phyloP scores from a whole-genome alignment of 2,888 invertebrate genomes.

The Lasioglossum leucozonium region DNA sequence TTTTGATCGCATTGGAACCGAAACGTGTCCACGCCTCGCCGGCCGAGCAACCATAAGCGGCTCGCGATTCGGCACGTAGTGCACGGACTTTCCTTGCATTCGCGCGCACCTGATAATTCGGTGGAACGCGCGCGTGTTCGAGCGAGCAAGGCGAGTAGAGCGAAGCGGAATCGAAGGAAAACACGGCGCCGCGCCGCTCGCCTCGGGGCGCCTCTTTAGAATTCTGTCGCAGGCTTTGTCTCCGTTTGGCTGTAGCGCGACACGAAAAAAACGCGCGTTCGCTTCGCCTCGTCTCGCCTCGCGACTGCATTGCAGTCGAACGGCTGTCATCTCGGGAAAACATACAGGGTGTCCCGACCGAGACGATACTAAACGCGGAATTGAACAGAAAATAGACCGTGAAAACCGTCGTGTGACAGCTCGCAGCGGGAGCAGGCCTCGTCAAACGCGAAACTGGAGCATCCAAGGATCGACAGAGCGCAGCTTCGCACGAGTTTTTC shows the following conservation, averaged over 20 bases:
- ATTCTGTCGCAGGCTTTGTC: constrained; percentile 25
- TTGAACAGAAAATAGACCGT: constrained; percentile 5
- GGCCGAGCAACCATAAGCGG: constrained; percentile 56
- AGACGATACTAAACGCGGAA: not conserved
- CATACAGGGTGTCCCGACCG: not conserved
- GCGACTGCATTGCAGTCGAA: constrained; percentile 9
- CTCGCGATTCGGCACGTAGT: constrained; percentile 71
- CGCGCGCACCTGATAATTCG: constrained; percentile 55
- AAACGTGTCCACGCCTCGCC: not conserved
- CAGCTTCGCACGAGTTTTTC: not conserved
- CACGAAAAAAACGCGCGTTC: not conserved
- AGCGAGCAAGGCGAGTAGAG: not conserved
- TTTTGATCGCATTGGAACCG: not conserved
- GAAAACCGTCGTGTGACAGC: not conserved
- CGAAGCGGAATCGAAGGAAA: constrained; percentile 25
- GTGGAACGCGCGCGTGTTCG: constrained; percentile 24
- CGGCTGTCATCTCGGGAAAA: constrained; percentile 11
- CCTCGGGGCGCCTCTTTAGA: constrained; percentile 1
- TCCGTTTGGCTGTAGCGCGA: not conserved
- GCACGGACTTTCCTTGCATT: constrained; percentile 68
- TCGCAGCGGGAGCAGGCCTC: not conserved
- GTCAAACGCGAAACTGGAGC: not conserved
- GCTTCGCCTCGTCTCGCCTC: not conserved
- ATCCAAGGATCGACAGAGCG: not conserved
- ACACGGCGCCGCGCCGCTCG: not conserved